Conservation (phyloP, 1,140 invertebrate species). For the Vollenhovia emeryi region DNA sequence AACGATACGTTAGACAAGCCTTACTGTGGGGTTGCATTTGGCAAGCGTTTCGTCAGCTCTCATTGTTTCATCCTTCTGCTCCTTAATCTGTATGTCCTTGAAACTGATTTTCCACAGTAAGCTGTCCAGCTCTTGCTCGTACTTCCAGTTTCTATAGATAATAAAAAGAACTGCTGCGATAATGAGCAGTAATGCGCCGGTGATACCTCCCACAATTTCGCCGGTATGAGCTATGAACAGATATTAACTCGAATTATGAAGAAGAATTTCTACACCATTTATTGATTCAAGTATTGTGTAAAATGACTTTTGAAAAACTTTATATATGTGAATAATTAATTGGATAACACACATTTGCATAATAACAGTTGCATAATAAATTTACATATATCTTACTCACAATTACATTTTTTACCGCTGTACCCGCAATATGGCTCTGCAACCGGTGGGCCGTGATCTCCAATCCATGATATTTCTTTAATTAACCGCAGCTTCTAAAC, state of each 20-base stretch:
- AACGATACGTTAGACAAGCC: background rate
- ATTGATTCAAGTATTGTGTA: background rate
- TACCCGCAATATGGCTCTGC: conserved; percentile 98
- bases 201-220: conserved; percentile 92
- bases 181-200: conserved; percentile 90
- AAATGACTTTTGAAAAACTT: background rate
- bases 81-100: conserved; percentile 92
- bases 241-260: background rate
- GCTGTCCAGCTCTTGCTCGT: conserved; percentile 97
- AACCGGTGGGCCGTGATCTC: conserved; percentile 90
- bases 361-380: background rate
- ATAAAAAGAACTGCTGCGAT: conserved; percentile 89
- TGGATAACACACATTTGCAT: background rate
- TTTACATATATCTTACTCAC: conserved; percentile 86
- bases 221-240: conserved; percentile 89
- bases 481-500: conserved; percentile 89
- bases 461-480: conserved; percentile 92
- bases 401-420: conserved; percentile 94
- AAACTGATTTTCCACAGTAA: conserved; percentile 98
- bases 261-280: background rate
- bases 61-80: conserved; percentile 81
- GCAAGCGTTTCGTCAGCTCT: conserved; percentile 47
- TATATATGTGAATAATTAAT: background rate
- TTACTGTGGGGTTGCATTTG: conserved; percentile 78
- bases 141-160: conserved; percentile 95